Evolutionary conservation across 2,113 vertebrate genomes (phyloP).

Genomic region (Psilopsiagon aymara): DNA sequence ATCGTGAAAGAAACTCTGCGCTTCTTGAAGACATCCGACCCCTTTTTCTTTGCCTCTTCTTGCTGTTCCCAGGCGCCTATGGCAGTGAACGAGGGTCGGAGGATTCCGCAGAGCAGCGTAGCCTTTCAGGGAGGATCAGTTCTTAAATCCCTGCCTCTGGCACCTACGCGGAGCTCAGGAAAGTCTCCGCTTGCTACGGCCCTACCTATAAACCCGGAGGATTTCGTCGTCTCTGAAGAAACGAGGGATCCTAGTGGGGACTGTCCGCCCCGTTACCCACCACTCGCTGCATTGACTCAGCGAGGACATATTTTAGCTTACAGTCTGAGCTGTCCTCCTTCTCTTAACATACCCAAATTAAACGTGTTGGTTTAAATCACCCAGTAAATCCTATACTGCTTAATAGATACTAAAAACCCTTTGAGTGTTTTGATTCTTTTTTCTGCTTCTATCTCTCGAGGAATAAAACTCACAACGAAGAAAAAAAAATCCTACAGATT

Average conservation of each 20-base stretch:
- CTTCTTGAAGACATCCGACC: fast-evolving
- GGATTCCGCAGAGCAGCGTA: fast-evolving
- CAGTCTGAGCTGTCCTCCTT: not conserved
- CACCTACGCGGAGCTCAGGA: fast-evolving
- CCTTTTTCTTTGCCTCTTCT: not conserved
- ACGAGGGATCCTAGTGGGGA: fast-evolving
- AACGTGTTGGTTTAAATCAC: not conserved
- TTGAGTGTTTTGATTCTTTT: not conserved
- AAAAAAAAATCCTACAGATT: fast-evolving
- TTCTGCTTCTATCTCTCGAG: not conserved
- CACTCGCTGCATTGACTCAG: fast-evolving
- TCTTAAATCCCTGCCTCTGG: not conserved
- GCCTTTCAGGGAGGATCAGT: fast-evolving
- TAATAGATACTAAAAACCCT: no score
- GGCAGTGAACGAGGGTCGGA: fast-evolving
- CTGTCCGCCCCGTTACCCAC: fast-evolving
- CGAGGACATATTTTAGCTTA: fast-evolving
- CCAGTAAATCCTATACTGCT: not conserved
- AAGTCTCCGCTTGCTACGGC: fast-evolving
- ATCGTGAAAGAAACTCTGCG: not conserved
- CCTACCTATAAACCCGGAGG: not conserved
- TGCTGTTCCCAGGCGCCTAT: fast-evolving
- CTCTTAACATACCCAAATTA: fast-evolving
- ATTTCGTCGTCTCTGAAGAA: fast-evolving
- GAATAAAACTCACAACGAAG: fast-evolving